Percentiles rank a stretch among this genome's conserved stretches.
phyloP scores from a whole-genome alignment of 2,888 invertebrate species.

The Sympetrum striolatum region DNA sequence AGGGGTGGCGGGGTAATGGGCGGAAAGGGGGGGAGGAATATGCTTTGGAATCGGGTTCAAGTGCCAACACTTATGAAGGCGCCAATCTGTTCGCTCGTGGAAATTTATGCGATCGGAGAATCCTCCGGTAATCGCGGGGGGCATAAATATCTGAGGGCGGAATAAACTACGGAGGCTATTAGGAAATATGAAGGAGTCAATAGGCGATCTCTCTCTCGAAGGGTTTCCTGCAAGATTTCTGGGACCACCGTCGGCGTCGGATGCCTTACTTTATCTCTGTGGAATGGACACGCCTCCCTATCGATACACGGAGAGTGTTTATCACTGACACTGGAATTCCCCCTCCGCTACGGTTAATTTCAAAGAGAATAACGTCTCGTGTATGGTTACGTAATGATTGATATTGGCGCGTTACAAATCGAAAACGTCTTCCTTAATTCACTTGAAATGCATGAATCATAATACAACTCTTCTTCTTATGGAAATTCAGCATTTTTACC shows the following conservation, averaged over 20 bases:
- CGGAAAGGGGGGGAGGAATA: not conserved
- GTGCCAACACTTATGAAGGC: not conserved
- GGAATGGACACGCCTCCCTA: not conserved
- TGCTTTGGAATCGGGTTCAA: not conserved
- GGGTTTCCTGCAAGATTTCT: not conserved
- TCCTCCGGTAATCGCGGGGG: not conserved
- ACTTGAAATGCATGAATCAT: too few relatives aligned
- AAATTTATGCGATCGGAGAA: not conserved
- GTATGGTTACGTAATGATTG: too few relatives aligned
- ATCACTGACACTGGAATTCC: too few relatives aligned
- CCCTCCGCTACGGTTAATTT: too few relatives aligned
- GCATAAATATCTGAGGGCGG: not conserved
- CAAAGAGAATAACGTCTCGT: too few relatives aligned
- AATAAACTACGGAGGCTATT: not conserved
- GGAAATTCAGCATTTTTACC: too few relatives aligned
- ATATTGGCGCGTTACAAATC: too few relatives aligned
- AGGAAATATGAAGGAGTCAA: not conserved
- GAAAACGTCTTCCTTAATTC: too few relatives aligned
- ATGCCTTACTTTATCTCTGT: not conserved
- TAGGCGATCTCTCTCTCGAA: not conserved
- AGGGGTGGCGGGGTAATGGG: not conserved
- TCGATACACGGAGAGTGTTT: too few relatives aligned
- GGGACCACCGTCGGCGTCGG: not conserved
- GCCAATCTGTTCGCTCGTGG: not conserved
- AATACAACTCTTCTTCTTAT: too few relatives aligned